Base-by-base conservation (phyloP, 2,113 vertebrate species). In the Trochalopteron elliotii region DNA sequence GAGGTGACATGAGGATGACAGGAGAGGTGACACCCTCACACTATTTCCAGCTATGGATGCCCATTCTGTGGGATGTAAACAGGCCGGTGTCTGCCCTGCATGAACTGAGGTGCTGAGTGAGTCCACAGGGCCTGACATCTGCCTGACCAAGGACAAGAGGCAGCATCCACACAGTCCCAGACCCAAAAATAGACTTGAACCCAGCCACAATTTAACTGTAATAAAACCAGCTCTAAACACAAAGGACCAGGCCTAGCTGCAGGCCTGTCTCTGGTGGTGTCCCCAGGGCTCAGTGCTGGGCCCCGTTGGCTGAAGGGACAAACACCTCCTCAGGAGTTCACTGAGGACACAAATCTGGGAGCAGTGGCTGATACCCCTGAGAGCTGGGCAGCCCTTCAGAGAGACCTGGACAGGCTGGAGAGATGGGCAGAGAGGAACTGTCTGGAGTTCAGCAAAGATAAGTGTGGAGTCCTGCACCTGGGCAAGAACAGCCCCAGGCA, bases 71-170 rank as follows among this genome's bases (percentile, higher is more conserved):
- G 21, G 15, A 27, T 20, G 25, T 2, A 7, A 50, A 15, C 12
- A 71, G 28, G 15, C 9, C 12, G 10, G 7, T 31, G 47, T 30
- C 21, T 7, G 7, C 12, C 3, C 19, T 27, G 17, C 9, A 16
- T 25, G 27, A 23, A 28, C 18, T 15, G 25, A 47, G 27, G 39
- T 4, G 4, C 9, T 2, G 2, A 71, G 33, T 0, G 1, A 64
- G 31, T 23, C 17, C 25, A 7, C n/a, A 44, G 56, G n/a, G n/a
- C 42, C 47, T 76, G 18, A 5, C 10, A 13, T 8, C 15, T 71
- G 15, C 52, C n/a, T 39, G 9, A 59, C 35, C 33, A n/a, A 35
- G 44, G 27, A 13, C 0, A 0, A 70, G 35, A 60, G 50, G 20
- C 28, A 78, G 24, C 0, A 0, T 15, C 24, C 22, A 50, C 40